phyloP scores from a whole-genome alignment of 2,113 vertebrate genomes.

The Sminthopsis crassicaudata region DNA sequence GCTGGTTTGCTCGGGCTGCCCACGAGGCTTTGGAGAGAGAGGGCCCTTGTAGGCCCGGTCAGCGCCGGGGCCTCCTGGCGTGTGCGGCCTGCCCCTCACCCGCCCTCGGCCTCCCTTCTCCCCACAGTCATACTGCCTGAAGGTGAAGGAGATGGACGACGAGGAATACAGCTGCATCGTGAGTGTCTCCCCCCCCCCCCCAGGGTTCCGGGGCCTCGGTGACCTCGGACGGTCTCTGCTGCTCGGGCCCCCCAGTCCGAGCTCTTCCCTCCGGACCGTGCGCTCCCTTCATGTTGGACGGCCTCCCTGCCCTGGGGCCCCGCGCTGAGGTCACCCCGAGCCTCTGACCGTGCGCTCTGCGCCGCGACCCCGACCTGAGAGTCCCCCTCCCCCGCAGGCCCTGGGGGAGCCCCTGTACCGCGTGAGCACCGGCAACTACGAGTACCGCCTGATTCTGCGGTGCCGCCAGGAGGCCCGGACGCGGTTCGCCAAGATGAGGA shows the following conservation, averaged over 20 bases:
- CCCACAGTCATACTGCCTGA: conserved; percentile 96
- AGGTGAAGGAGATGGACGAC: conserved; percentile 99
- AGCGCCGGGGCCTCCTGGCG: too few species aligned
- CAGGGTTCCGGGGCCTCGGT: too few species aligned
- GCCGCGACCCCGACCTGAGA: background rate
- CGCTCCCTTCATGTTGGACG: too few species aligned
- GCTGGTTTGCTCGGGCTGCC: too few species aligned
- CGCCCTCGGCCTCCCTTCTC: background rate
- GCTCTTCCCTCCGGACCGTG: too few species aligned
- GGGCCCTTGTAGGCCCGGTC: background rate
- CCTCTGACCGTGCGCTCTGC: too few species aligned
- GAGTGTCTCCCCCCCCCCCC: conserved; percentile 80
- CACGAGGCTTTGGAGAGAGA: background rate
- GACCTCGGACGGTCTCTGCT: background rate
- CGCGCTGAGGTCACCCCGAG: too few species aligned
- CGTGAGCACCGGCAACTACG: conserved; percentile 97
- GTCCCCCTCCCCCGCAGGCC: conserved; percentile 83
- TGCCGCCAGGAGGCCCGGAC: conserved; percentile 97
- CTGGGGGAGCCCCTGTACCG: conserved; percentile 97
- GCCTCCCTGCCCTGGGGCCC: too few species aligned
- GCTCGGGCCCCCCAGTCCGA: too few species aligned
- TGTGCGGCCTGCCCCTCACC: background rate
- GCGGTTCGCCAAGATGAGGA: conserved; percentile 98
- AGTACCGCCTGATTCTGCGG: conserved; percentile 95
- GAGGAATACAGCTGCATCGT: conserved; percentile 99